phyloP scores from a whole-genome alignment of 2,888 invertebrate genomes.

The Ceramica pisi region DNA sequence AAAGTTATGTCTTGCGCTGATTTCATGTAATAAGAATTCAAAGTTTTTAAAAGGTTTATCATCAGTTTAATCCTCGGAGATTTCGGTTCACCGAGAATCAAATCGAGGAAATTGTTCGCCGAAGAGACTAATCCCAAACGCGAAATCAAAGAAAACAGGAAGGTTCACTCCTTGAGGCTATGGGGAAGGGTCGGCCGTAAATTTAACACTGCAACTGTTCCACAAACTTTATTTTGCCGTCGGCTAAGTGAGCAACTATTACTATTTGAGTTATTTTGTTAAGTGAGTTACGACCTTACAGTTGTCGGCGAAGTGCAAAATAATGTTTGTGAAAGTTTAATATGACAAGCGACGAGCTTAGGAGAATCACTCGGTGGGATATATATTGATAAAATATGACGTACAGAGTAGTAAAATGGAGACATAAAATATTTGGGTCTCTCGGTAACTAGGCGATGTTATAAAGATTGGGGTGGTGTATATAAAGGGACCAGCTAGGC shows the following conservation, averaged over 20 bases:
- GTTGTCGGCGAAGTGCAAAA: constrained; percentile 51
- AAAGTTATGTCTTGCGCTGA: background rate
- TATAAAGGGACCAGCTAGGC: constrained; percentile 34
- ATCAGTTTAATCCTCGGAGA: background rate
- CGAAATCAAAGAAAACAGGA: constrained; percentile 50
- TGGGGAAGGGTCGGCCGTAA: constrained; percentile 57
- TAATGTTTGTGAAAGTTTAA: constrained; percentile 60
- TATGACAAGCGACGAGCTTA: constrained; percentile 61
- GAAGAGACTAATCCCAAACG: constrained; percentile 24
- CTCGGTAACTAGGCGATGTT: constrained; percentile 43
- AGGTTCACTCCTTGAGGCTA: constrained; percentile 39
- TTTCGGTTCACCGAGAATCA: constrained; percentile 3
- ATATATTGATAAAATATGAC: constrained; percentile 68
- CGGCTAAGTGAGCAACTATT: constrained; percentile 42
- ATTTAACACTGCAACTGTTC: constrained; percentile 63
- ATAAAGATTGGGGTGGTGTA: constrained; percentile 38
- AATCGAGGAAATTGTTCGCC: constrained; percentile 14
- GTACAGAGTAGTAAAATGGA: constrained; percentile 55
- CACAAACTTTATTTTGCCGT: constrained; percentile 57
- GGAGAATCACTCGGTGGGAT: constrained; percentile 52
- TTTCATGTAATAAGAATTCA: background rate
- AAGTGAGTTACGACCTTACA: constrained; percentile 35
- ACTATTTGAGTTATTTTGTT: constrained; percentile 28
- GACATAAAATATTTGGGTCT: constrained; percentile 64
- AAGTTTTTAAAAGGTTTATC: constrained; percentile 6